Evolutionary conservation across 2,888 invertebrate genomes (phyloP), one percentile per base, ranked within the genome.

Genomic region (Tinea pellionella): DNA sequence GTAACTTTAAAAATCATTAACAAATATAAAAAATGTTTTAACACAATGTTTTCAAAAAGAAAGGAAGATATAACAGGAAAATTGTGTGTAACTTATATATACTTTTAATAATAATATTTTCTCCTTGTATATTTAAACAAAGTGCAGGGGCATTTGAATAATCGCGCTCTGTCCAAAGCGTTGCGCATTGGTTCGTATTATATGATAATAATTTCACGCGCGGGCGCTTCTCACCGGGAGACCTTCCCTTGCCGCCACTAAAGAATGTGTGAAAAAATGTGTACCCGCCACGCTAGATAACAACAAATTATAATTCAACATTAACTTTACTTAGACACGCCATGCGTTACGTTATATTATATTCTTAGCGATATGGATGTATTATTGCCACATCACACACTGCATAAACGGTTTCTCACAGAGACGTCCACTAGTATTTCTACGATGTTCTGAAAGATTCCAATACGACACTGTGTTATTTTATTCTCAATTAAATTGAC

Each of bases 201-300:
- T 84, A 85, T 86, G 84, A 86, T 86, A 87, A 86, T 87, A 84
- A 84, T 85, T 85, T 83, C 79, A 85, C 82, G 84, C 80, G 69
- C 78, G 77, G 78, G 76, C 74, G 77, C 72, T 67, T 74, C 74
- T 67, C 71, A 68, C 68, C 72, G 69, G 72, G 72, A 65, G 64
- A 66, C 66, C 63, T 62, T 59, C 67, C 70, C 72, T 67, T 42
- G 43, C 69, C 70, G 69, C 69, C 68, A 72, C 63, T 69, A 63
- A 69, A 80, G 80, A 80, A 85, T 85, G 82, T 80, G 79, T 80
- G 73, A 80, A 86, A 82, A 78, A 79, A 77, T 75, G 51, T 63
- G 61, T 71, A 69, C 72, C 70, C 69, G 30, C 65, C 64, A 64
- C 65, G 69, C 66, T 65, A 64, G 65, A 69, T 70, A 66, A 69